These are phyloP conservation scores for Drosophila barbarae DNA, from an alignment of 2,888 invertebrate species.

Conservation along the genomic window DNA sequence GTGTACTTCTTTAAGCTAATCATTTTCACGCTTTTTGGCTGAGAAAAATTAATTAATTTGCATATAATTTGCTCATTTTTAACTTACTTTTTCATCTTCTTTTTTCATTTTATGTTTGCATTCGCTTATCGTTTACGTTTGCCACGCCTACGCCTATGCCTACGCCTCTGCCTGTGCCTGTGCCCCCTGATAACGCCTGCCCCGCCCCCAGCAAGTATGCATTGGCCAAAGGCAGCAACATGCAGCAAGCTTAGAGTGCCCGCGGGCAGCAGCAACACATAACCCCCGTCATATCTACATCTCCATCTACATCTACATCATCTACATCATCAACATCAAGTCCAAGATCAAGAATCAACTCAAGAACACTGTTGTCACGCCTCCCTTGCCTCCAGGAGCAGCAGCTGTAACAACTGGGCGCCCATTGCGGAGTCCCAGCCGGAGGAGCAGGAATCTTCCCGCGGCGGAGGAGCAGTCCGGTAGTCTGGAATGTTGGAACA, in stretches of 20 bases:
- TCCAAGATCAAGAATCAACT: slow-evolving; percentile 7
- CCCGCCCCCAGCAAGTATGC: slow-evolving; percentile 33
- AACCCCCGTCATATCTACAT: slow-evolving; percentile 27
- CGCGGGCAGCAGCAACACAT: slow-evolving; percentile 23
- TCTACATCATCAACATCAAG: slow-evolving; percentile 16
- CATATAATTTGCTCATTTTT: slow-evolving; percentile 27
- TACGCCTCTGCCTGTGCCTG: not conserved
- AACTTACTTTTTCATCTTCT: slow-evolving; percentile 2
- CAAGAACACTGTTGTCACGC: slow-evolving; percentile 7
- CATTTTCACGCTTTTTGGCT: slow-evolving; percentile 34
- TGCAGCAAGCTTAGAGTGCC: slow-evolving; percentile 35
- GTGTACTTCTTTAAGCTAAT: slow-evolving; percentile 18
- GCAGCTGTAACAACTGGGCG: slow-evolving; percentile 24
- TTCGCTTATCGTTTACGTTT: slow-evolving; percentile 28
- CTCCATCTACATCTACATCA: slow-evolving; percentile 13
- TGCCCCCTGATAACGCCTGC: slow-evolving; percentile 6
- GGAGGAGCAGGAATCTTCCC: slow-evolving; percentile 44
- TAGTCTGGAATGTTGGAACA: slow-evolving; percentile 80
- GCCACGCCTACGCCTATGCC: slow-evolving; percentile 22
- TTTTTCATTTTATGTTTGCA: slow-evolving; percentile 16
- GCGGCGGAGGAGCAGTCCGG: slow-evolving; percentile 55
- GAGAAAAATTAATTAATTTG: slow-evolving; percentile 23
- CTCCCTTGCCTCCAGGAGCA: slow-evolving; percentile 39
- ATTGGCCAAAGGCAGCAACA: slow-evolving; percentile 29
- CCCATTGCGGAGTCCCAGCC: slow-evolving; percentile 28